Evolutionary conservation across 2,797 vertebrate genomes (phyloP), one percentile per base, ranked within the genome.

Genomic region (Urosaurus nigricauda): DNA sequence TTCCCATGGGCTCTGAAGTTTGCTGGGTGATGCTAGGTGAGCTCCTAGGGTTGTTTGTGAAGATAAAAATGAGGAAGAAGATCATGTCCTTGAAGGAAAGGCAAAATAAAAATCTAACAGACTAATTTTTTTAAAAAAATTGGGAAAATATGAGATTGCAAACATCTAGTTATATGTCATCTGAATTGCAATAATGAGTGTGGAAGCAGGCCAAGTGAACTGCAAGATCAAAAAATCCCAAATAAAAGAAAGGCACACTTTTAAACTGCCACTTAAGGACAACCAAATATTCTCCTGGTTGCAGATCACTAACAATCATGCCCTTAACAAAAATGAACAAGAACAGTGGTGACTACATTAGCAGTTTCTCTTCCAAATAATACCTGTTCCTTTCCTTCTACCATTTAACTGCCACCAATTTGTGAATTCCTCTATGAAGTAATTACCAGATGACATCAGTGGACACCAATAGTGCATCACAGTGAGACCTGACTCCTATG

Each of bases 401-500:
- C 17, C 53, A 83, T 26, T n/a, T 19, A 53, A 35, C 4, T 2
- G 3, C 68, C 13, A 43, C 79, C 79, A 51, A n/a, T 19, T 29
- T 63, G 60, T 12, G 13, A 35, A 7, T 37, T 68, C 68, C 24
- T 21, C 60, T 13, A 14, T n/a, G 12, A 75, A 75, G 53, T 56
- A 60, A 47, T 51, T 17, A 47, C 17, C 65, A 65, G n/a, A n/a
- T 53, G 74, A 56, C 11, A 24, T 29, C 26, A 68, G 70, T 9
- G 73, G 51, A 51, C 35, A 47, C 90, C 81, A 89, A 32, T 85
- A 77, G 81, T 58, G 79, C 79, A 70, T 37, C 90, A 88, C 82
- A 56, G 82, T 37, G 91, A 91, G 92, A 29, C 29, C 79, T 6
- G 21, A 16, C 26, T 92, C 90, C 94, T 83, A 84, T 77, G 89